Percentiles rank a stretch among this genome's conserved stretches.
Conservation (phyloP, 2,113 vertebrate genomes). For the Coturnix japonica region DNA sequence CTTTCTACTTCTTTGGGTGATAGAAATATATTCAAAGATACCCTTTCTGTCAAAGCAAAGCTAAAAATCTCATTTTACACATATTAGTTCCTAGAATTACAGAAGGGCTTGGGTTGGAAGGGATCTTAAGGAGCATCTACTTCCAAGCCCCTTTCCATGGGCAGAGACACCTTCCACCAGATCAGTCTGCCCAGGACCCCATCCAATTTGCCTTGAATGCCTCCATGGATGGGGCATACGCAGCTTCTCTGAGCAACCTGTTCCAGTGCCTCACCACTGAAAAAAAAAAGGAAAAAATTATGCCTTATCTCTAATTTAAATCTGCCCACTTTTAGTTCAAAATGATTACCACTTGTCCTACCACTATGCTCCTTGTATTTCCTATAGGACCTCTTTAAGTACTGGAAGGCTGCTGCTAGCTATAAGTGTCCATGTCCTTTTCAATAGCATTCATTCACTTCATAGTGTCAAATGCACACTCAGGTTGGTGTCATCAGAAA, state of each 20-base stretch:
- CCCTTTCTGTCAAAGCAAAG: background rate
- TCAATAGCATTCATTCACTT: background rate
- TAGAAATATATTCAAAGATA: background rate
- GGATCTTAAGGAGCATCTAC: background rate
- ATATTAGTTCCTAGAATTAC: background rate
- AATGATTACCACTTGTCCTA: background rate
- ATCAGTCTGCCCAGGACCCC: background rate
- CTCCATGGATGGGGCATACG: background rate
- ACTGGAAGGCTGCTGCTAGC: background rate
- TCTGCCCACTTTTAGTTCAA: background rate
- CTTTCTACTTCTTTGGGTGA: background rate
- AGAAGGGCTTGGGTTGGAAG: background rate
- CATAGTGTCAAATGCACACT: background rate
- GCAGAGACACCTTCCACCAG: background rate
- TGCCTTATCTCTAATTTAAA: background rate
- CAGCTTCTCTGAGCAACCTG: background rate
- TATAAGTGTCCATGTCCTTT: background rate
- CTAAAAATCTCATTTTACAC: background rate
- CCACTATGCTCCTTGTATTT: background rate
- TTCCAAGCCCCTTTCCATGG: background rate
- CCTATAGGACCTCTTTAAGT: background rate
- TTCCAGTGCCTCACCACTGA: background rate
- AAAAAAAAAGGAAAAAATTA: background rate
- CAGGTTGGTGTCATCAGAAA: background rate
- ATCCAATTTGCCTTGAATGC: background rate